A percentile compares a stretch with the other conserved stretches of the same genome.
Conservation (phyloP, 2,797 vertebrate species). For the Hoplostethus mediterraneus region DNA sequence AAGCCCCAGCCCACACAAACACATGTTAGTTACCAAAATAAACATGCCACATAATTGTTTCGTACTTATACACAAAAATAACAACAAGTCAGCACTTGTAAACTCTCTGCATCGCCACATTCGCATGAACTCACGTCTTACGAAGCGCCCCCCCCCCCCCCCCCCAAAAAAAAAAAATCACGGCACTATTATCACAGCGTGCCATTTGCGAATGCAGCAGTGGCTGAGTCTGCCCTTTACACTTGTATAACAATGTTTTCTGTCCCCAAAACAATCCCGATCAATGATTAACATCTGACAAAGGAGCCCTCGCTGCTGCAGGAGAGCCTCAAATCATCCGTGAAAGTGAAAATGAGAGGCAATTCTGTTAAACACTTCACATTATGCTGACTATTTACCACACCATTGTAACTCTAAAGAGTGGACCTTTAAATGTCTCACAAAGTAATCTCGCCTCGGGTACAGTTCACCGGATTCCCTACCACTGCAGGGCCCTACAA, state of each 20-base stretch:
- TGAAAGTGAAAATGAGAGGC: conserved; percentile 83
- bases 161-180: conserved; percentile 47
- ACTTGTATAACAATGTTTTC: conserved; percentile 77
- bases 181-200: conserved; percentile 48
- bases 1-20: conserved; percentile 63
- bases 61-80: conserved; percentile 58
- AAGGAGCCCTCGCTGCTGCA: conserved; percentile 62
- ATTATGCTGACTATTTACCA: conserved; percentile 82
- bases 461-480: conserved; percentile 77
- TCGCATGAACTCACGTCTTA: conserved; percentile 34
- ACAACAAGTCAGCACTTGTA: conserved; percentile 53
- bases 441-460: conserved; percentile 79
- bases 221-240: conserved; percentile 72
- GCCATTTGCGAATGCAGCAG: conserved; percentile 59
- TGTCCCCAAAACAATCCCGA: conserved; percentile 71
- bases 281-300: conserved; percentile 81
- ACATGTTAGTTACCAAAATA: conserved; percentile 70
- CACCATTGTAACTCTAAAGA: conserved; percentile 74
- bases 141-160: too few relatives aligned
- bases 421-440: conserved; percentile 78
- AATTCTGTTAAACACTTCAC: conserved; percentile 80
- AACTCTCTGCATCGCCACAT: conserved; percentile 33
- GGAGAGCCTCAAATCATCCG: conserved; percentile 78
- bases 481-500: conserved; percentile 51
- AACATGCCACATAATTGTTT: conserved; percentile 62